Base-by-base conservation (phyloP, 2,113 vertebrate genomes). In the Misgurnus anguillicaudatus region DNA sequence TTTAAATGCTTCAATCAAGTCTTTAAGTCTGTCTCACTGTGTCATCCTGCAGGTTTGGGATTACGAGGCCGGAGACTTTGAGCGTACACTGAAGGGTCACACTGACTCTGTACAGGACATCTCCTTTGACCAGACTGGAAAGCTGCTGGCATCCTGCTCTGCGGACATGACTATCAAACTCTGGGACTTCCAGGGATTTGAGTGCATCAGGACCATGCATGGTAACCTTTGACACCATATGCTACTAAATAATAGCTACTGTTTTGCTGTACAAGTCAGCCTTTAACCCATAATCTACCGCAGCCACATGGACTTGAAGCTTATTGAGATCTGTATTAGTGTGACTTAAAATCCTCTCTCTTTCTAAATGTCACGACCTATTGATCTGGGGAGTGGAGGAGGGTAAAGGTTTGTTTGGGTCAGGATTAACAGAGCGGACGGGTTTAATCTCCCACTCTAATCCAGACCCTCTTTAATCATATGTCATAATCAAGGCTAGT, bases 81-180 rank as follows among this genome's bases (percentile, higher is more conserved):
- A 99, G 89, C 94, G 98, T 83, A 99, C 98, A 86, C 94, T 99
- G 89, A 99, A 99, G 90, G 98, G 97, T 31, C 97, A 99, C 87
- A 99, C 97, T 88, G 98, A 99, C 92, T 99, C 98, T 80, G 98
- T 99, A 90, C 98, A 99, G 90, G 98, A 99, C 92, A 97, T 99
- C 92, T 99, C 97, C 84, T 99, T 99, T 85, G 97, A 99, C 90
- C 97, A 97, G 89, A 93, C 94, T 84, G 98, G 98, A 91, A 98
- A 99, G 81, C 93, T 99, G 83, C 90, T 99, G 94, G 96, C 97
- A 83, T 99, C 98, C 75, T 99, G 98, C 93, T 99, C 98, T 87
- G 98, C 98, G 83, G 98, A 99, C 91, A 99, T 99, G 98, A 98
- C 96, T 90, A 98, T 99, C 94, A 99, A 99, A 90, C 95, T 99